Evolutionary conservation across 1,140 invertebrate genomes (phyloP), one percentile per base, ranked within the genome.

Genomic region (Drosophila pectinifera): DNA sequence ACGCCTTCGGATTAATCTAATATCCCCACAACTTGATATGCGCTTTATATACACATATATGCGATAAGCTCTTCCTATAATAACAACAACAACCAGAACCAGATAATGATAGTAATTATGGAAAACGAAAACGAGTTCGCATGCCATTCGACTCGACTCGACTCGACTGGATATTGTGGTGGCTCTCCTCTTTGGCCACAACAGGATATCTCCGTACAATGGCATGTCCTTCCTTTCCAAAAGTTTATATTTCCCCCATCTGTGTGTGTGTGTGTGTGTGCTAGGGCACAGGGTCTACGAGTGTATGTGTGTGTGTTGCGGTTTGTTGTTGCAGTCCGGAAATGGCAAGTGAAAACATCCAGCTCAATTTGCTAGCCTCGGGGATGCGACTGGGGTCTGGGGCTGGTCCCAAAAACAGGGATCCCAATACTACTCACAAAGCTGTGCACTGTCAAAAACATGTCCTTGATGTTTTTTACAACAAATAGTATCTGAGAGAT

Each of bases 281-380:
- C 18, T 34, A 7, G 26, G 26, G 26, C 8, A n/a, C 13, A 14
- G 13, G 22, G 48, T 18, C 16, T 16, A 28, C 11, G 38, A 13
- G 38, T 36, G 22, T 56, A 31, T 31, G 42, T n/a, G 45, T 48
- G 26, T 16, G 46, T 34, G 53, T 43, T 69, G 73, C 39, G 62
- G 62, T 56, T 68, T 67, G 69, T 62, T 58, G 70, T 56, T 72
- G 59, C 43, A 69, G 53, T 26, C 79, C 75, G 63, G 75, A 79
- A 84, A 83, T 75, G 80, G 70, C 56, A 69, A 79, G 56, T 70
- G 80, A 84, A 84, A 79, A 83, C 75, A 74, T 84, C 58, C 57
- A 74, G 80, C 69, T 79, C 80, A 59, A 82, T 83, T 82, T 83
- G 74, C 42, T 53, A 41, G 48, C 34, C 48, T 39, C 70, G 31